Base-by-base conservation (phyloP, 1,140 invertebrate genomes). In the Hermatobates lingyangjiaoensis region DNA sequence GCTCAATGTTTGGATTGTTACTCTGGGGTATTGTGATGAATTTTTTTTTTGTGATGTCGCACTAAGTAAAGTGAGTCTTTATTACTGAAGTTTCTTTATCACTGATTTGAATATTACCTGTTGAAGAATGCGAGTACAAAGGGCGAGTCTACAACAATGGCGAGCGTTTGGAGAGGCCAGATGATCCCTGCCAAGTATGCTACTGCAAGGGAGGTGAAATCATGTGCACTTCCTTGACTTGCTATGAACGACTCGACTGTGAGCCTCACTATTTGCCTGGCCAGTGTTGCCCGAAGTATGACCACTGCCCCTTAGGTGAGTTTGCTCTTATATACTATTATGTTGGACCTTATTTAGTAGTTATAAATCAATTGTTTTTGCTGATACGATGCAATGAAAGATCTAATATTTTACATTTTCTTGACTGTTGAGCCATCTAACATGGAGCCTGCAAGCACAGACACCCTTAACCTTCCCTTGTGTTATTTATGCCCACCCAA, bases 201-300 rank as follows among this genome's bases (percentile, higher is more conserved):
- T 83, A 81, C 63, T 85, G 82, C 63, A 76, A 81, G 68, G 79
- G 80, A 38, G 80, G 80, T 3, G 79, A 81, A 64, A 75, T 85
- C 53, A 75, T 80, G 55, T 85, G 82, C 64, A 74, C 76, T 38
- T 70, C 77, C 42, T 77, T 83, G 46, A 77, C 79, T 34, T 85
- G 82, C 64, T 83, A 77, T 65, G 73, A 74, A 53, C 68, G 81
- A 34, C 74, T 76, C 54, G 81, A 85, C 63, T 85, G 82, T 64
- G 71, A 75, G 59, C 80, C 74, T 52, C 71, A 71, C 52, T 73
- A 74, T 52, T 73, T 81, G 27, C 68, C 74, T 1, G 80, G 80
- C 7, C 71, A 77, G 56, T 85, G 82, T 63, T 85, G 82, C 60
- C 82, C 81, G 1, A 76, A 80, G 59, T 85, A 83, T 61, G 79